phyloP scores from a whole-genome alignment of 1,140 invertebrate genomes.

The Philotrypesis tridentata region DNA sequence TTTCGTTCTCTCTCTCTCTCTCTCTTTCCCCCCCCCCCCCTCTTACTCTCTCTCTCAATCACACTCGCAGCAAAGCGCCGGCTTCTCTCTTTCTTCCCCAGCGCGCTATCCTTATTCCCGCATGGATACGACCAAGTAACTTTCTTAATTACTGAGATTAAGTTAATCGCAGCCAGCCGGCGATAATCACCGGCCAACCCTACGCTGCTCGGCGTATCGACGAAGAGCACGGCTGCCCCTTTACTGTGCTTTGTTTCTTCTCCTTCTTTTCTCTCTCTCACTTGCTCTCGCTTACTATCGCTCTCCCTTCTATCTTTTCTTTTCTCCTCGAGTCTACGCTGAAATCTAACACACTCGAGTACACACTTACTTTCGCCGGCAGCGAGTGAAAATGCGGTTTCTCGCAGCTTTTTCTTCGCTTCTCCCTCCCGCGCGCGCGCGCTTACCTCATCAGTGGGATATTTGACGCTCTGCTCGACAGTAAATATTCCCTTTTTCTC shows the following conservation, averaged over 20 bases:
- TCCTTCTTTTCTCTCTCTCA: slow-evolving; percentile 8
- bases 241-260: slow-evolving; percentile 35
- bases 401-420: background rate
- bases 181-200: slow-evolving; percentile 65
- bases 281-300: background rate
- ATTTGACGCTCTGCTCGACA: background rate
- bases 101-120: slow-evolving; percentile 61
- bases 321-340: background rate
- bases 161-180: slow-evolving; percentile 68
- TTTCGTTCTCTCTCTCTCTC: background rate
- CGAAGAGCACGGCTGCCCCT: slow-evolving; percentile 32
- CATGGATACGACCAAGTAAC: slow-evolving; percentile 67
- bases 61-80: slow-evolving; percentile 13
- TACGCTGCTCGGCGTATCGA: slow-evolving; percentile 39
- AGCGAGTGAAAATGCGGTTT: slow-evolving; percentile 25
- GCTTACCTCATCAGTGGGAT: background rate
- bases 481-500: background rate
- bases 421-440: too few relatives aligned
- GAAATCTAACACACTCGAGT: slow-evolving; percentile 27
- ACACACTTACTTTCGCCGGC: slow-evolving; percentile 18
- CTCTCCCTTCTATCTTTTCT: background rate
- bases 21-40: slow-evolving; percentile 45
- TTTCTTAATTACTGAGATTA: slow-evolving; percentile 73
- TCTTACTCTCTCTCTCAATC: slow-evolving; percentile 28
- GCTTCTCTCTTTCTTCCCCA: slow-evolving; percentile 15